These are phyloP conservation scores for Lophochroa leadbeateri DNA, from an alignment of 2,113 vertebrate genomes.

Conservation along the genomic window DNA sequence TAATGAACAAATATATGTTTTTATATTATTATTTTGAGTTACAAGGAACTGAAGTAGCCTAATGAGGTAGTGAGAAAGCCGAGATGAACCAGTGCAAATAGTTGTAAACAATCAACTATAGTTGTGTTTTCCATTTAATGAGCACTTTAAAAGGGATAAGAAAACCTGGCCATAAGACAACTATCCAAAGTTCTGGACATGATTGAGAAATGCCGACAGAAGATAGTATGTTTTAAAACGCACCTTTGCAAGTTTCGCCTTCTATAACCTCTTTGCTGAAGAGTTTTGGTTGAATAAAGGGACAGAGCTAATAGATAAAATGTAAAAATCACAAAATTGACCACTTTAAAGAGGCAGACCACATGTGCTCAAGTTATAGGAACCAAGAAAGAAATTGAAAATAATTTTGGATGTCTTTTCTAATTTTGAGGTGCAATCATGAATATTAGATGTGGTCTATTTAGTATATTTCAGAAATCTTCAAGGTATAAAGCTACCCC, in stretches of 20 bases:
- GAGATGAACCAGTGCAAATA: background rate
- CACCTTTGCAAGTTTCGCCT: background rate
- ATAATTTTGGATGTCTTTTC: background rate
- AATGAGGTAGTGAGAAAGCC: background rate
- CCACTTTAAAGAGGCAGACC: background rate
- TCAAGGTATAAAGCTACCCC: background rate
- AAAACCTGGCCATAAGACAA: background rate
- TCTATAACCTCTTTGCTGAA: background rate
- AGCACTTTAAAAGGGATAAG: background rate
- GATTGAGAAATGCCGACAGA: background rate
- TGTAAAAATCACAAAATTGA: background rate
- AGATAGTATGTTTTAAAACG: background rate
- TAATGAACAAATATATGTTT: background rate
- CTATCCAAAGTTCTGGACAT: background rate
- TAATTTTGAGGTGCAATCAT: background rate
- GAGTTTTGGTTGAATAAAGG: background rate
- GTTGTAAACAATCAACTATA: background rate
- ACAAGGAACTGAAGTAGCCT: background rate
- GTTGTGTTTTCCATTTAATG: background rate
- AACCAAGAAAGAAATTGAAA: background rate
- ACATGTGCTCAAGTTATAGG: fast-evolving
- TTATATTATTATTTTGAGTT: background rate
- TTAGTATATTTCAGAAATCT: background rate
- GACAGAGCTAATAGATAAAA: background rate
- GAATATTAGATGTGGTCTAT: background rate